Percentiles rank a stretch among this genome's conserved stretches.
Conservation (phyloP, 2,797 vertebrate genomes). For the Pangasius larnaudii region DNA sequence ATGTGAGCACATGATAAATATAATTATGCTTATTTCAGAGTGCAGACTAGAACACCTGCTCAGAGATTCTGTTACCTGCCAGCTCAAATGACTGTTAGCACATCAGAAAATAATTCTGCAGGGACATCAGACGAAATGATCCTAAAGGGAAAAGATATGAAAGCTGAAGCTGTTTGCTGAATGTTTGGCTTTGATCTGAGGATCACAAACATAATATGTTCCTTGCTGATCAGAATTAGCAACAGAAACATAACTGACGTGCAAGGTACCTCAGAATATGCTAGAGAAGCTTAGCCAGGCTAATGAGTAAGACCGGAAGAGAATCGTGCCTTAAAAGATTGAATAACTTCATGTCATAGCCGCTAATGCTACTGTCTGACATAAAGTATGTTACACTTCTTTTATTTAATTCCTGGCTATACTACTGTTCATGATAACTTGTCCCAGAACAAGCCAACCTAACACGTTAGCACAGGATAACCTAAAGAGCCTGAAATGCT, state of each 20-base stretch:
- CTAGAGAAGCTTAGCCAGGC: background rate
- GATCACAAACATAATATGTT: background rate
- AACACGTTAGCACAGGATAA: background rate
- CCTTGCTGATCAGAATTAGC: background rate
- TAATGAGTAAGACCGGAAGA: background rate
- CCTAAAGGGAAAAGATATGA: background rate
- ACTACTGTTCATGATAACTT: background rate
- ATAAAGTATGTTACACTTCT: background rate
- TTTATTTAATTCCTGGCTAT: background rate
- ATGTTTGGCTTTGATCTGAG: background rate
- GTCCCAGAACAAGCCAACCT: background rate
- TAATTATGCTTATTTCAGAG: constrained; percentile 68
- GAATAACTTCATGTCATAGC: background rate
- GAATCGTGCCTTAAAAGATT: background rate
- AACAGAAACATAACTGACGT: background rate
- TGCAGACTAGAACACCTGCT: constrained; percentile 46
- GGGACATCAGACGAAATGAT: background rate
- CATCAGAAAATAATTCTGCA: background rate
- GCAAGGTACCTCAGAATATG: background rate
- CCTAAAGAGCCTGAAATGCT: background rate
- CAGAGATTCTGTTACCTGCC: constrained; percentile 63
- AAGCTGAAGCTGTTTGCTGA: background rate
- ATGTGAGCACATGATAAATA: constrained; percentile 66
- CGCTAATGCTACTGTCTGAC: background rate
- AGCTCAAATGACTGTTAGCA: constrained; percentile 48